Base-by-base conservation (phyloP, 2,113 vertebrate genomes). In the Otis tarda region DNA sequence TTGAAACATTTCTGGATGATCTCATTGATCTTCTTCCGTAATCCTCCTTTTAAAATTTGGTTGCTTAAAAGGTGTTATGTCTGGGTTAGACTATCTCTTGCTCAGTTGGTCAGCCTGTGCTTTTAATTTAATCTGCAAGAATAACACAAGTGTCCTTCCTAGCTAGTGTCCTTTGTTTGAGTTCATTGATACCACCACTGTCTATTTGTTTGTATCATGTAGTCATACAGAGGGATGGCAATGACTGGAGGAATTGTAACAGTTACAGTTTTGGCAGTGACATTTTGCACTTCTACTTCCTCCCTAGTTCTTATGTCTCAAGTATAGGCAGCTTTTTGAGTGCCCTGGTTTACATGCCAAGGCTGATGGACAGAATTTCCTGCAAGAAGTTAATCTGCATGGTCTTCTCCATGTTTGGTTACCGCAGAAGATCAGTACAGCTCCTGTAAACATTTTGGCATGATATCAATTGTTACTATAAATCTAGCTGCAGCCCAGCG, bases 321-420 rank as follows among this genome's bases (percentile, higher is more conserved):
- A 76, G 14, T 37, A 60, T 14, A 77, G 37, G 33, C 35, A 87
- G 35, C 2, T 83, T 94, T 94, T 68, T 77, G 12, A 77, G 2
- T 88, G 83, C n/a, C 60, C 64, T 84, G 41, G 41, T 93, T 94
- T 88, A 90, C 43, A 65, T 81, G 53, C 16, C 39, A 52, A 74
- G 24, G 55, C 37, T 71, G 56, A 86, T n/a, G 43, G 77, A 73
- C 86, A 75, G 68, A 64, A 89, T 95, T 95, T 93, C 71, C 77
- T 68, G 17, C 18, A 67, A 78, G 43, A 94, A 94, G 43, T 35
- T 92, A 92, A 90, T 93, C 84, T 69, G 7, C 33, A 16, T 64
- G 20, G 39, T 73, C 45, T 86, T 84, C 71, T 85, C 31, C 68
- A 87, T 94, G n/a, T 94, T 93, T 87, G 57, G 39, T 94, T 95